Evolutionary conservation across 2,113 vertebrate genomes (phyloP), one percentile per base, ranked within the genome.

Genomic region (Taxidea taxus): DNA sequence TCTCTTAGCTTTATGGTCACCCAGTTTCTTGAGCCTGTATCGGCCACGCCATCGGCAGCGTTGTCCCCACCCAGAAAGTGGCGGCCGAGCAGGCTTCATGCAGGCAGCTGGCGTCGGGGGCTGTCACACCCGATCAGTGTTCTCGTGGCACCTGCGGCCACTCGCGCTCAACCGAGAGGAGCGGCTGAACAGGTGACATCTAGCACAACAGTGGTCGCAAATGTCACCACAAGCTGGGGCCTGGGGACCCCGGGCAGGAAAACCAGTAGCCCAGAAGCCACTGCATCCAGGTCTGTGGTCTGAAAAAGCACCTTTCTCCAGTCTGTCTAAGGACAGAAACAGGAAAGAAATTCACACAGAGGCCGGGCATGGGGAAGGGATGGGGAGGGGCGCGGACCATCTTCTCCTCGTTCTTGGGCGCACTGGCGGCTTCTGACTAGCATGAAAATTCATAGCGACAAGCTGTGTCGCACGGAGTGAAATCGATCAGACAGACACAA

Each of bases 401-500:
- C 98, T 97, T 98, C 98, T 97, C 81, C 98, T 95, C 98, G 98
- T 98, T 98, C 97, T 98, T 98, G 98, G 98, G 98, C 98, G 97
- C 66, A 98, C 99, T 99, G 98, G 99, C 99, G 98, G 99, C 99
- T 98, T 98, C 98, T 98, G 99, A 99, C 99, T 99, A 98, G 99
- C 99, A 98, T 99, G 99, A 99, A 99, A 99, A 99, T 99, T 99
- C 98, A 98, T 99, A 99, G 99, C 99, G 99, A 99, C 99, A 99
- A 99, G 99, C 99, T 99, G 98, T 99, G 99, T 99, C 98, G 98
- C 99, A 99, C 98, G 98, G 99, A 99, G 99, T 99, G 99, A 99
- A 99, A 99, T 99, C 98, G 99, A 99, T 99, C 99, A 99, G 99
- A 99, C 99, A 99, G 99, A 99, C 99, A 99, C 99, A 99, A 98